Percentiles rank a stretch among this genome's conserved stretches.
Conservation (phyloP, 1,140 invertebrate species). For the Cotesia glomerata region DNA sequence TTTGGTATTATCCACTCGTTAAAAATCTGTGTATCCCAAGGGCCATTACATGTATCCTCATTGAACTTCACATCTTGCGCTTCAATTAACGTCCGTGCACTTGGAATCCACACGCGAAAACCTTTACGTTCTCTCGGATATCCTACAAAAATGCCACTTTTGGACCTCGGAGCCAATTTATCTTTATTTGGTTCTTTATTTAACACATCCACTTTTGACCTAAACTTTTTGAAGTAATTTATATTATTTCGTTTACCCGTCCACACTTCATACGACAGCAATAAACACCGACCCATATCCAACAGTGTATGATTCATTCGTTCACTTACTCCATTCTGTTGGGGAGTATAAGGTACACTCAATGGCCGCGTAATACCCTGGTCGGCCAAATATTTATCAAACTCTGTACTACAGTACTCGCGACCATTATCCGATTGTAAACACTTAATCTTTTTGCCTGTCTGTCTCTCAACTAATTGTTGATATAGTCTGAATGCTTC, state of each 20-base stretch:
- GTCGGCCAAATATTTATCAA: conserved; percentile 44
- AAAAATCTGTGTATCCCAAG: not conserved
- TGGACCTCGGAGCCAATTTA: conserved; percentile 39
- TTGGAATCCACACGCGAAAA: conserved; percentile 37
- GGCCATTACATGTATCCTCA: conserved; percentile 19
- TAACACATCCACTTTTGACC: conserved; percentile 32
- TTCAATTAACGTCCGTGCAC: conserved; percentile 34
- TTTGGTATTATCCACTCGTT: not conserved
- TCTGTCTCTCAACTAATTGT: conserved; percentile 47
- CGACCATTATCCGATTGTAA: conserved; percentile 49
- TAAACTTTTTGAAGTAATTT: not conserved
- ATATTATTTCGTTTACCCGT: not conserved
- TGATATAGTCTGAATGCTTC: conserved; percentile 46
- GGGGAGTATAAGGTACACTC: conserved; percentile 46
- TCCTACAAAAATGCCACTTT: conserved; percentile 41
- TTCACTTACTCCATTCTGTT: conserved; percentile 54
- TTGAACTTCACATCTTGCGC: conserved; percentile 42
- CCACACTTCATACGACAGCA: not conserved
- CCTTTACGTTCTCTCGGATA: conserved; percentile 41
- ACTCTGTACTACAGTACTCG: conserved; percentile 44
- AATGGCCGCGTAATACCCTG: conserved; percentile 49
- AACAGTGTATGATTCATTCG: conserved; percentile 50
- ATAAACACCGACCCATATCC: conserved; percentile 37
- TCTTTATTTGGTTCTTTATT: conserved; percentile 36
- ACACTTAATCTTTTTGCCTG: conserved; percentile 41